phyloP scores from a whole-genome alignment of 2,113 vertebrate species.

The Thalassoma bifasciatum region DNA sequence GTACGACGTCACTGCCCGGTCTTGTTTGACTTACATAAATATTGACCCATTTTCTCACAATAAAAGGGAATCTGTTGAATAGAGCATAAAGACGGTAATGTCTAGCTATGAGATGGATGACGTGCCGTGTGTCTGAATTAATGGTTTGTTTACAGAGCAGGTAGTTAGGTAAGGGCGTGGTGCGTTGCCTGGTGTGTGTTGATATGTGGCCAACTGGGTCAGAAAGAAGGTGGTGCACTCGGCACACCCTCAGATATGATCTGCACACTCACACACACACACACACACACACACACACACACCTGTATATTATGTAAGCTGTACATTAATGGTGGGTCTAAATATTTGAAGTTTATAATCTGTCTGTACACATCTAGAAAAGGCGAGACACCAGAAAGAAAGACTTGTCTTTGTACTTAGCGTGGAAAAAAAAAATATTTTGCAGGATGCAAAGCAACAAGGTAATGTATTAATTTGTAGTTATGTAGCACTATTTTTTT shows the following conservation, averaged over 20 bases:
- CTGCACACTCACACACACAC: background rate
- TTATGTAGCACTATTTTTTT: no score
- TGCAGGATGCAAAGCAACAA: no score
- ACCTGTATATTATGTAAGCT: slow-evolving; percentile 10
- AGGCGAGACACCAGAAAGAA: slow-evolving; percentile 14
- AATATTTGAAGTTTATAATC: background rate
- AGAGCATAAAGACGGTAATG: slow-evolving; percentile 4
- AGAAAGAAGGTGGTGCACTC: slow-evolving; percentile 44
- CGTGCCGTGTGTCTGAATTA: slow-evolving; percentile 10
- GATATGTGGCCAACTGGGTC: slow-evolving; percentile 66
- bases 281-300: background rate
- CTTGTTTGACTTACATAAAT: slow-evolving; percentile 43
- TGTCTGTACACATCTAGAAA: slow-evolving; percentile 1
- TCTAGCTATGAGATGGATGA: background rate
- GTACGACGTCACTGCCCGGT: background rate
- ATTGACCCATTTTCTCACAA: slow-evolving; percentile 50
- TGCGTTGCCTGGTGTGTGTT: slow-evolving; percentile 10
- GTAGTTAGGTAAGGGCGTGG: slow-evolving; percentile 37
- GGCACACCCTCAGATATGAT: slow-evolving; percentile 27
- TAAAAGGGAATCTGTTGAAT: slow-evolving; percentile 22
- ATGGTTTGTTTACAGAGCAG: slow-evolving; percentile 22
- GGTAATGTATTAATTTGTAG: no score
- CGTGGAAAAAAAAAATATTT: background rate
- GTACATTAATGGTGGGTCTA: background rate
- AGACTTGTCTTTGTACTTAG: background rate